Base-by-base conservation (phyloP, 2,888 invertebrate genomes). In the Parthenolecanium corni region DNA sequence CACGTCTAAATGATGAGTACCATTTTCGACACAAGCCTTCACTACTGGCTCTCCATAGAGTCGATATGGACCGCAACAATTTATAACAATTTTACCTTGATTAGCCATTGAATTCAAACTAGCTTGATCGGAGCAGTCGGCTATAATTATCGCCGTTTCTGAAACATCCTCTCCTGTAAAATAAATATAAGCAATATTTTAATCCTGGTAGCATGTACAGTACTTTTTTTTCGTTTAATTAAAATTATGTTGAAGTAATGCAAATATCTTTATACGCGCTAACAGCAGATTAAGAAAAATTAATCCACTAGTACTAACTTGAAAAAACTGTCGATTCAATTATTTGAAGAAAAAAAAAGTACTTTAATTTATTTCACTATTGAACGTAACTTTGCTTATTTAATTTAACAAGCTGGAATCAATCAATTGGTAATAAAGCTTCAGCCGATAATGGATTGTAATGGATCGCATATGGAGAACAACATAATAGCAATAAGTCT, bases 1-100 rank as follows among this genome's bases (percentile, higher is more conserved):
- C 38, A 97, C 85, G 74, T 97, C 97, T 9, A 98, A 82, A 71
- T 95, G 88, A 76, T 90, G 85, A 0, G 94, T 82, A 63, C 82
- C 82, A 52, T 82, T 80, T 64, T 84, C 84, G 20, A 93, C 79
- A 67, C 92, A 95, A 0, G 95, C 93, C 68, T 84, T 83, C 0
- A 97, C 85, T 6, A 96, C 90, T 2, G 84, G 80, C 73, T 94
- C 93, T 1, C 97, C 97, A 74, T 82, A 88, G 71, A 91, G 83
- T 16, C 83, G 76, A 73, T 84, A 90, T 0, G 97, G 97, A 0
- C 97, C 97, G 68, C 92, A 90, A 74, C 91, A 91, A 75, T 95
- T 97, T 1, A 94, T 81, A 24, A 98, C 70, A 1, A 96, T 80
- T 69, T 80, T 83, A 5, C 89, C 80, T 68, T 82, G 81, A 52